phyloP scores from a whole-genome alignment of 1,140 invertebrate species.

The Nymphalis io region DNA sequence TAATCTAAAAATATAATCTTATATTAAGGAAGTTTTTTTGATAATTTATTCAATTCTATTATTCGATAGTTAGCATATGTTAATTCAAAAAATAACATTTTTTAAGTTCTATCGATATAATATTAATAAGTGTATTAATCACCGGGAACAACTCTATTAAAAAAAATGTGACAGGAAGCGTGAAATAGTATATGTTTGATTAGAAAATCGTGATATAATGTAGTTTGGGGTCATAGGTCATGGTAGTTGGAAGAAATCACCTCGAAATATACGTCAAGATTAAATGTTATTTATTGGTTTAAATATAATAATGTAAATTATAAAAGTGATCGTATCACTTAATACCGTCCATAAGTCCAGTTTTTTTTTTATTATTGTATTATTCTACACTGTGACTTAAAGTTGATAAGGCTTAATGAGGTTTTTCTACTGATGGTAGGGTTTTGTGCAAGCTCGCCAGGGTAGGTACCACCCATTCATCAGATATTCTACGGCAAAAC shows the following conservation, averaged over 20 bases:
- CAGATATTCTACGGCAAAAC: no score
- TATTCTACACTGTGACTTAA: no score
- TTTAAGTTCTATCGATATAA: slow-evolving; percentile 3
- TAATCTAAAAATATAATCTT: no score
- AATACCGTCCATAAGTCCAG: neutral
- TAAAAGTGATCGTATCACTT: neutral
- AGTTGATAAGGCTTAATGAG: no score
- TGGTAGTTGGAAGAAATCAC: slow-evolving; percentile 17
- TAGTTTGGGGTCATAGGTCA: slow-evolving; percentile 21
- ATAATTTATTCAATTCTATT: neutral
- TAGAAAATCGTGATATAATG: slow-evolving; percentile 4
- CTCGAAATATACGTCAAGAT: slow-evolving; percentile 17
- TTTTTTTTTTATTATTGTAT: neutral
- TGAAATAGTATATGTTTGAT: slow-evolving; percentile 8
- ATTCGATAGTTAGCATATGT: slow-evolving; percentile 11
- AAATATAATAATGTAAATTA: slow-evolving; percentile 8
- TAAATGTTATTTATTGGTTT: slow-evolving; percentile 14
- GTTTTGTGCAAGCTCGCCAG: no score
- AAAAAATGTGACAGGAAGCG: slow-evolving; percentile 21
- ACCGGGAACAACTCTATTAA: slow-evolving; percentile 14
- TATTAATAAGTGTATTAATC: neutral
- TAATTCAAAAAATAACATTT: slow-evolving; percentile 6
- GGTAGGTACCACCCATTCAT: no score
- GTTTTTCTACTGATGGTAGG: no score
- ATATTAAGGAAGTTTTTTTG: no score